Conservation (phyloP, 2,797 vertebrate species). For the Rachycentron canadum region DNA sequence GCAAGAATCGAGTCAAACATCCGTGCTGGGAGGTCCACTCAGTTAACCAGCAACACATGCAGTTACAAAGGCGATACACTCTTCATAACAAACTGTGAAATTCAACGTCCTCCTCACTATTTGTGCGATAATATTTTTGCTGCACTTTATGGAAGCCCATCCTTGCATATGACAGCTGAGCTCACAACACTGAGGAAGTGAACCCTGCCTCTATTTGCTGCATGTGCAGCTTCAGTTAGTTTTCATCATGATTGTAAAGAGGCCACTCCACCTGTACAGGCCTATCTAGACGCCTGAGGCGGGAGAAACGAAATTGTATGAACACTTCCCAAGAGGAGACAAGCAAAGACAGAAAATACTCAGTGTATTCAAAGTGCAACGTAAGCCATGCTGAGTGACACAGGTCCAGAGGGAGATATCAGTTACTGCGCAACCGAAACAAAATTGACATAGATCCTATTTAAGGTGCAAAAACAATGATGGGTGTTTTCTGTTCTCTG, state of each 20-base stretch:
- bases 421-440: constrained; percentile 4
- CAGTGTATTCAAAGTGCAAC: constrained; percentile 81
- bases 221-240: constrained; percentile 78
- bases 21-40: background rate
- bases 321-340: background rate
- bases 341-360: constrained; percentile 39
- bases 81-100: constrained; percentile 16
- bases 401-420: constrained; percentile 43
- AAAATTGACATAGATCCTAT: constrained; percentile 19
- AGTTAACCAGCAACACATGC: background rate
- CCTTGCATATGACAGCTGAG: background rate
- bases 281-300: constrained; percentile 73
- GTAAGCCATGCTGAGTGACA: constrained; percentile 81
- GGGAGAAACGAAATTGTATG: background rate
- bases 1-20: constrained; percentile 6
- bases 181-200: background rate
- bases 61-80: constrained; percentile 14
- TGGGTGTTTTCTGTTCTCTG: background rate
- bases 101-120: background rate
- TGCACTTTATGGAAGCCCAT: constrained; percentile 32
- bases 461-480: constrained; percentile 1
- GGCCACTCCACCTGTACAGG: background rate
- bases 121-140: background rate
- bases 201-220: constrained; percentile 13
- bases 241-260: constrained; percentile 62